Conservation (phyloP, 2,113 vertebrate species). For the Garra rufa region DNA sequence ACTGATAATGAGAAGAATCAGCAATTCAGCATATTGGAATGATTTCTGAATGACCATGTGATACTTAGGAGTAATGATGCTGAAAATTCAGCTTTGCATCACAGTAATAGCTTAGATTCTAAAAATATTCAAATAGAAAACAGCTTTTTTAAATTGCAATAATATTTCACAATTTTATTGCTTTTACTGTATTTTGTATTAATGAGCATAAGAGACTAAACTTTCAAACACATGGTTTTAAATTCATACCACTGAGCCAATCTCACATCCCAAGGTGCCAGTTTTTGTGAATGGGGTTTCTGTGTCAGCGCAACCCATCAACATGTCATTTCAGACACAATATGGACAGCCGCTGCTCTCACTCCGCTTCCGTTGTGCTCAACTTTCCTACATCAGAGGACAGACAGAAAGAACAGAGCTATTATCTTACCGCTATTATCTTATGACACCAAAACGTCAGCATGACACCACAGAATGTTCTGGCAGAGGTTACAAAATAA, state of each 20-base stretch:
- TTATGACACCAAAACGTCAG: constrained; percentile 1
- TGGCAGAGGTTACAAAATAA: not conserved
- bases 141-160: not conserved
- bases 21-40: not conserved
- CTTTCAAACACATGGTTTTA: not conserved
- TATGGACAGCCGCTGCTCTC: not conserved
- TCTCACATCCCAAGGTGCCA: not conserved
- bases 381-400: not conserved
- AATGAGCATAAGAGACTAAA: not conserved
- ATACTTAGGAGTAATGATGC: not conserved
- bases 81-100: not conserved
- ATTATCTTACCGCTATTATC: constrained; percentile 7
- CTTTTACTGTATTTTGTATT: not conserved
- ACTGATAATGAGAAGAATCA: not conserved
- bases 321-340: constrained; percentile 36
- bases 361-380: not conserved
- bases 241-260: not conserved
- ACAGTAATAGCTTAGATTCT: not conserved
- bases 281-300: not conserved
- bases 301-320: constrained; percentile 31
- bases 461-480: constrained; percentile 20
- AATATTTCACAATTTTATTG: not conserved
- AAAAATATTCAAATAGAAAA: not conserved
- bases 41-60: not conserved
- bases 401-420: not conserved